Percentiles rank a stretch among this genome's conserved stretches.
Evolutionary conservation across 2,797 vertebrate species (phyloP).

Genomic region (Sciurus vulgaris): DNA sequence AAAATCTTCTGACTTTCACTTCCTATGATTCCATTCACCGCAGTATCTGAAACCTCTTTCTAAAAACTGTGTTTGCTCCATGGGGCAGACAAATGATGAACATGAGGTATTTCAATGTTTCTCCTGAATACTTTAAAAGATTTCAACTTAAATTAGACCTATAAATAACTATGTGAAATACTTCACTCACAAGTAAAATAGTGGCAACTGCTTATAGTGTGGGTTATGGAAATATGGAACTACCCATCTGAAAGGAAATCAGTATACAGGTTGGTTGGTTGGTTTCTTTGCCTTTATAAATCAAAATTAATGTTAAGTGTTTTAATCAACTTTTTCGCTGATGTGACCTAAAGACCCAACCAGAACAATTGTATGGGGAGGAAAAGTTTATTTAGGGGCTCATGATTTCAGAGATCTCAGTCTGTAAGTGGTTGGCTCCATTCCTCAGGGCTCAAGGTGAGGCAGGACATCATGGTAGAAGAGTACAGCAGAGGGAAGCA

Average conservation of each 20-base stretch:
- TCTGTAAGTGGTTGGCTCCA: no score
- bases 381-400: not conserved
- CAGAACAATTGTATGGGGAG: no score
- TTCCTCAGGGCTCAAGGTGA: no score
- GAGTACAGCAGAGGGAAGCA: no score
- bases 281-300: constrained; percentile 2
- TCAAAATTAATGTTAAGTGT: not conserved
- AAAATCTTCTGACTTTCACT: not conserved
- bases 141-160: not conserved
- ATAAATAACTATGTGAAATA: not conserved
- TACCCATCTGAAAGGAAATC: not conserved
- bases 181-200: not conserved
- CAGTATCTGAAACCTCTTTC: not conserved
- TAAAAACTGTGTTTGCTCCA: not conserved
- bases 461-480: no score
- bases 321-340: no score
- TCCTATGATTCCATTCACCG: not conserved
- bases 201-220: not conserved
- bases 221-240: not conserved
- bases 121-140: not conserved
- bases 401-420: no score
- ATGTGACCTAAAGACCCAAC: no score
- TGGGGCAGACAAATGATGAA: not conserved
- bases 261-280: not conserved
- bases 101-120: not conserved